Evolutionary conservation across 2,113 vertebrate genomes (phyloP).

Genomic region (Neotoma lepida): DNA sequence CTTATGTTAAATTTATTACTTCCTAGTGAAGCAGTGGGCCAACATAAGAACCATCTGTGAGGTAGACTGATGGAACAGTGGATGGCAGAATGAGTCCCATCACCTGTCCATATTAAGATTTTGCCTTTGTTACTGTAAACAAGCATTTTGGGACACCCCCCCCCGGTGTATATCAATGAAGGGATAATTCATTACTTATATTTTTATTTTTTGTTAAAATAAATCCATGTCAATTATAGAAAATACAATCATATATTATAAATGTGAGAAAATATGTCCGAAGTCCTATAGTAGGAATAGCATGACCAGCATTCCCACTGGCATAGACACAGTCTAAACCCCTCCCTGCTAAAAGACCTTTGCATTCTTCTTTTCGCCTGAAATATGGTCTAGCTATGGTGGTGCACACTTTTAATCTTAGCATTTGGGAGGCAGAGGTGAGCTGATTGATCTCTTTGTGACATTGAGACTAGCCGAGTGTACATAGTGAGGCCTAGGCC

Average conservation of each 20-base stretch:
- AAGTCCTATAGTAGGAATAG: background rate
- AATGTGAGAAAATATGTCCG: background rate
- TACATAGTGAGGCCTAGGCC: background rate
- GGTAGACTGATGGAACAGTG: background rate
- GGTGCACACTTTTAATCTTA: background rate
- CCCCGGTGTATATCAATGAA: background rate
- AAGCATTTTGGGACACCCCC: background rate
- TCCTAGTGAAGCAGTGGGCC: background rate
- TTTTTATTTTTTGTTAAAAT: conserved; percentile 15
- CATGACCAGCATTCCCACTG: background rate
- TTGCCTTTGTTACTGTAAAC: background rate
- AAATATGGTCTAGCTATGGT: background rate
- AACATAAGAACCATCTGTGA: background rate
- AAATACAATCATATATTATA: conserved; percentile 3
- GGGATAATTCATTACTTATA: background rate
- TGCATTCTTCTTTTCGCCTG: background rate
- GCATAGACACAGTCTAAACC: background rate
- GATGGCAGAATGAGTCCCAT: background rate
- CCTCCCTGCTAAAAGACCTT: background rate
- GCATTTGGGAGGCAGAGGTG: too few relatives aligned
- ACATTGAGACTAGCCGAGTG: background rate
- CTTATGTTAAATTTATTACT: conserved; percentile 54
- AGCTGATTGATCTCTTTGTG: background rate
- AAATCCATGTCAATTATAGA: background rate
- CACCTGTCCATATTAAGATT: conserved; percentile 15